Evolutionary conservation across 2,797 vertebrate genomes (phyloP).

Genomic region (Etheostoma nigrum): DNA sequence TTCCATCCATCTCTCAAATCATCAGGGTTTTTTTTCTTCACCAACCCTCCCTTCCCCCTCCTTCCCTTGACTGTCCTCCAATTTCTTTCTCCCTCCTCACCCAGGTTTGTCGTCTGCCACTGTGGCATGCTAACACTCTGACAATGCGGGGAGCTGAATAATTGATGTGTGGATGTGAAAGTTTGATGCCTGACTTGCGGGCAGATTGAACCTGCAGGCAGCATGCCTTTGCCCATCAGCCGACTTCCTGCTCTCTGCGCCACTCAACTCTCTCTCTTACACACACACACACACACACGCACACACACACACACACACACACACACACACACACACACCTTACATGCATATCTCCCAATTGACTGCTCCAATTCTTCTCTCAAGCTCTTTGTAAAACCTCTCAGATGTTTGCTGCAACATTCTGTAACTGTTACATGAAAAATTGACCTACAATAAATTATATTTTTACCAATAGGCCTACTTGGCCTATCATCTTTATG

Average conservation of each 20-base stretch:
- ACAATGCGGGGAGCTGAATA: conserved; percentile 81
- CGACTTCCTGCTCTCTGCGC: conserved; percentile 70
- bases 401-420: conserved; percentile 72
- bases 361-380: conserved; percentile 58
- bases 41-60: conserved; percentile 8
- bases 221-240: conserved; percentile 79
- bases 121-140: conserved; percentile 76
- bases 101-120: conserved; percentile 76
- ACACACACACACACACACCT: conserved; percentile 44
- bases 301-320: conserved; percentile 19
- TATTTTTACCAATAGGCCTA: conserved; percentile 27
- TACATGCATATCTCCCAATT: conserved; percentile 65
- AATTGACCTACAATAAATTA: conserved; percentile 41
- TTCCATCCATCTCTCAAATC: conserved; percentile 33
- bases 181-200: conserved; percentile 85
- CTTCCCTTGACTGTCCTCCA: conserved; percentile 18
- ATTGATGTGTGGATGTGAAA: conserved; percentile 86
- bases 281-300: conserved; percentile 26
- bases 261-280: conserved; percentile 51
- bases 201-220: conserved; percentile 86
- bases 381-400: conserved; percentile 70
- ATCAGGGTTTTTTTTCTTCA: conserved; percentile 29
- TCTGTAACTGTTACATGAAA: conserved; percentile 60
- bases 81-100: conserved; percentile 52
- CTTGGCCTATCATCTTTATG: conserved; percentile 38